Conservation (phyloP, 1,140 invertebrate genomes). For the Drosophila varians region DNA sequence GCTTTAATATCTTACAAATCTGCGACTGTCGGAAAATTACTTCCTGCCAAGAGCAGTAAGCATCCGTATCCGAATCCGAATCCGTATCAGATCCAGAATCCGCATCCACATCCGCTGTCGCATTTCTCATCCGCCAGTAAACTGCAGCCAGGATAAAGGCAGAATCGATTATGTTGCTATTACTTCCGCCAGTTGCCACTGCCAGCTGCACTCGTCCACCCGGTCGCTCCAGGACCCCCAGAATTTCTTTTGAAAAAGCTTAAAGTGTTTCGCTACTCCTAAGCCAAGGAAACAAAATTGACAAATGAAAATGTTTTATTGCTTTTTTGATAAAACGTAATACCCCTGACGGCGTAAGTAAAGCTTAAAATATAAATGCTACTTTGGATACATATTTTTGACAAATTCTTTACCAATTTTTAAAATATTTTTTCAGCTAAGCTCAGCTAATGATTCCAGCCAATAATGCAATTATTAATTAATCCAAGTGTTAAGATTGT, state of each 20-base stretch:
- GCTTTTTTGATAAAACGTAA: no score
- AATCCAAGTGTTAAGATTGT: no score
- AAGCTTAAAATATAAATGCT: no score
- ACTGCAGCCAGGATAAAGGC: constrained; percentile 46
- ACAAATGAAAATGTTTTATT: no score
- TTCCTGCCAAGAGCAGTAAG: constrained; percentile 59
- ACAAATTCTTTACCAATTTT: no score
- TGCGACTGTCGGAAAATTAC: constrained; percentile 64
- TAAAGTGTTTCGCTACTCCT: neutral
- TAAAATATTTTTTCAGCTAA: no score
- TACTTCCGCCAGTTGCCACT: constrained; percentile 75
- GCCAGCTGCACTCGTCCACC: constrained; percentile 56
- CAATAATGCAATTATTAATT: no score
- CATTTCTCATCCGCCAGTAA: constrained; percentile 58
- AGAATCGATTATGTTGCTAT: constrained; percentile 81
- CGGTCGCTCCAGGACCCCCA: neutral
- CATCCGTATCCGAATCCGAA: constrained; percentile 37
- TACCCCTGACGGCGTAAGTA: no score
- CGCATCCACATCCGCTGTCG: constrained; percentile 23
- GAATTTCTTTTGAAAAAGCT: constrained; percentile 18
- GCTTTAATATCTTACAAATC: constrained; percentile 38
- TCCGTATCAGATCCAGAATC: constrained; percentile 7
- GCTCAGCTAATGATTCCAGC: no score
- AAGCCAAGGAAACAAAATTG: no score
- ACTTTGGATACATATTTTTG: no score